Conservation (phyloP, 2,797 vertebrate species). For the Aphelocoma californica region DNA sequence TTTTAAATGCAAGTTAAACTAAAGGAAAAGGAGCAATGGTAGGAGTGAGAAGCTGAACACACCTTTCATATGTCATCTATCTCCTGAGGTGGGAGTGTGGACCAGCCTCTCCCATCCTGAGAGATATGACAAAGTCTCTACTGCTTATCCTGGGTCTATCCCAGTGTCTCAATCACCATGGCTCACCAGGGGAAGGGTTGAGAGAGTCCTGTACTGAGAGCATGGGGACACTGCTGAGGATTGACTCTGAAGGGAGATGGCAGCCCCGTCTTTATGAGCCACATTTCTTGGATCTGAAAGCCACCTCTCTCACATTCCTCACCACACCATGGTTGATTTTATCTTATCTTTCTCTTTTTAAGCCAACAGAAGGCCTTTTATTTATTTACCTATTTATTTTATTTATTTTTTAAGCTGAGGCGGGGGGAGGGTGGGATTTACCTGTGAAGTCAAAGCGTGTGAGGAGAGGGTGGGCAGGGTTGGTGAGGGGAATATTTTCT, state of each 20-base stretch:
- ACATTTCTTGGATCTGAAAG: slow-evolving; percentile 62
- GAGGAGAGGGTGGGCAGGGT: slow-evolving; percentile 44
- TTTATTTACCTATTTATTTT: slow-evolving; percentile 61
- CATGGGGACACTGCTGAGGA: slow-evolving; percentile 16
- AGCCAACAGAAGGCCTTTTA: slow-evolving; percentile 74
- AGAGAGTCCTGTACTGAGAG: slow-evolving; percentile 35
- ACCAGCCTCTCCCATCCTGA: slow-evolving; percentile 5
- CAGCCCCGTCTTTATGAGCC: slow-evolving; percentile 60
- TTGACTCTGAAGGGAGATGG: slow-evolving; percentile 59
- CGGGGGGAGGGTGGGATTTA: slow-evolving; percentile 30
- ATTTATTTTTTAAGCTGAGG: slow-evolving; percentile 70
- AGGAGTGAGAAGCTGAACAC: slow-evolving; percentile 36
- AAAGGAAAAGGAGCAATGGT: slow-evolving; percentile 46
- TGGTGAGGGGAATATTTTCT: slow-evolving; percentile 49
- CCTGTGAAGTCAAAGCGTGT: slow-evolving; percentile 31
- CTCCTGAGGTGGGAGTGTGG: slow-evolving; percentile 40
- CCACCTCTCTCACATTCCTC: slow-evolving; percentile 44
- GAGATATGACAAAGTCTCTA: slow-evolving; percentile 30
- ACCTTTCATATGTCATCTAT: slow-evolving; percentile 40
- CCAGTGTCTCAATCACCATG: slow-evolving; percentile 21
- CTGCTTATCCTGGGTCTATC: slow-evolving; percentile 37
- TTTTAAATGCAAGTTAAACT: slow-evolving; percentile 58
- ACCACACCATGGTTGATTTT: slow-evolving; percentile 57
- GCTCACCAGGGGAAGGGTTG: slow-evolving; percentile 8
- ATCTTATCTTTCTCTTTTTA: slow-evolving; percentile 72